Evolutionary conservation across 2,113 vertebrate species (phyloP), one percentile per base, ranked within the genome.

Genomic region (Cettia cetti): DNA sequence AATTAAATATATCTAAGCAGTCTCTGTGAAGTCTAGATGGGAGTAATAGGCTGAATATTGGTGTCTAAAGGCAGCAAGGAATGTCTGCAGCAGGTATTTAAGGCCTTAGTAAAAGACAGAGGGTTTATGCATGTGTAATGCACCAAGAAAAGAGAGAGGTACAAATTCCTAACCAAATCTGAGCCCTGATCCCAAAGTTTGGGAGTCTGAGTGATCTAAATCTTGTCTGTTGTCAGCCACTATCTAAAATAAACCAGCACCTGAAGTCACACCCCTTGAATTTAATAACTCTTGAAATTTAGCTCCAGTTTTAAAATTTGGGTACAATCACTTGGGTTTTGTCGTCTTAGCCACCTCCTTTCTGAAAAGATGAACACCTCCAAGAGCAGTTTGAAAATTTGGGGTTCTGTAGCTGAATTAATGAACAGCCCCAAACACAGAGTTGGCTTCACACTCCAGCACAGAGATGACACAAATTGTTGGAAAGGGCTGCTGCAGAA

Each of bases 1-100:
- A 87, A 82, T 93, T 89, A 91, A 93, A 88, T 26, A 45, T 76
- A 94, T 91, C 82, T 63, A 39, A 92, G 71, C 60, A 81, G 71
- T 31, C 33, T 13, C 33, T 13, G 1, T 12, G 52, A 95, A 92
- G 44, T 47, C 40, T 45, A 63, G 52, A 60, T 39, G 0, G 0
- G 24, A 70, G 18, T 19, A 93, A 74, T 39, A 78, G 47, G 35
- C 30, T 70, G 14, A 74, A 30, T 26, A 6, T 9, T 52, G 35
- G 24, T 2, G 10, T 74, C 86, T 56, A 40, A 30, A 60, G 13
- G 5, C 64, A 89, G 50, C 42, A 90, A 39, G 21, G 35, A 90
- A 63, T 4, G 21, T 28, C 59, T 82, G 30, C 39, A 77, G 59
- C 47, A 74, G 64, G 47, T 86, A 83, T 70, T 65, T 24, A 59